phyloP scores from a whole-genome alignment of 2,113 vertebrate species.

The Xyrauchen texanus region DNA sequence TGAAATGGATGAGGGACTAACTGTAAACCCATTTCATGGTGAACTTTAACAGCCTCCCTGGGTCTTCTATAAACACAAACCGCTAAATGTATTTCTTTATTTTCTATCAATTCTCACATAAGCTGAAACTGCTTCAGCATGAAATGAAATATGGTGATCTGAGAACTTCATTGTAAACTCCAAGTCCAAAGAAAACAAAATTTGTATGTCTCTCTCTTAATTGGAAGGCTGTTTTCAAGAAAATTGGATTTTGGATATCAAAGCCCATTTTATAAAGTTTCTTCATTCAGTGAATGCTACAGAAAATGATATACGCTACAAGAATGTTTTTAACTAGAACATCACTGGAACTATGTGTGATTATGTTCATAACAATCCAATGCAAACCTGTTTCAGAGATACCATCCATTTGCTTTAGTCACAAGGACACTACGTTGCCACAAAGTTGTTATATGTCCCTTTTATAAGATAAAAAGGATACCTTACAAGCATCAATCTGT shows the following conservation, averaged over 20 bases:
- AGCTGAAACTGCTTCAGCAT: conserved; percentile 28
- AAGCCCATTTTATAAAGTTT: no score
- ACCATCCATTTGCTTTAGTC: background rate
- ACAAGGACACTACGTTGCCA: background rate
- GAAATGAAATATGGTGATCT: background rate
- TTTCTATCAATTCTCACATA: conserved; percentile 11
- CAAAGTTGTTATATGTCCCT: no score
- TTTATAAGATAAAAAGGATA: no score
- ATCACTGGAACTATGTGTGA: background rate
- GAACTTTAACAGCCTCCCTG: conserved; percentile 36
- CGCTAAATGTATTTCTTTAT: conserved; percentile 11
- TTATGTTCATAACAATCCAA: background rate
- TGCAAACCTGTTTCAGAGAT: background rate
- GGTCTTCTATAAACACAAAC: conserved; percentile 3
- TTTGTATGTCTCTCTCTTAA: background rate
- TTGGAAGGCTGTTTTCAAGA: background rate
- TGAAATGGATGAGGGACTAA: conserved; percentile 33
- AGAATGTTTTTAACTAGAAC: background rate
- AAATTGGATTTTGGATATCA: background rate
- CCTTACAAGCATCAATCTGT: no score
- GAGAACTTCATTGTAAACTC: no score
- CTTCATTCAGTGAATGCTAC: no score
- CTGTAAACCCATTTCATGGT: conserved; percentile 41
- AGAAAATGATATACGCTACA: no score
- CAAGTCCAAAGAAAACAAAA: background rate